Evolutionary conservation across 2,797 vertebrate species (phyloP).

Genomic region (Enteromius afrohamiltoni): DNA sequence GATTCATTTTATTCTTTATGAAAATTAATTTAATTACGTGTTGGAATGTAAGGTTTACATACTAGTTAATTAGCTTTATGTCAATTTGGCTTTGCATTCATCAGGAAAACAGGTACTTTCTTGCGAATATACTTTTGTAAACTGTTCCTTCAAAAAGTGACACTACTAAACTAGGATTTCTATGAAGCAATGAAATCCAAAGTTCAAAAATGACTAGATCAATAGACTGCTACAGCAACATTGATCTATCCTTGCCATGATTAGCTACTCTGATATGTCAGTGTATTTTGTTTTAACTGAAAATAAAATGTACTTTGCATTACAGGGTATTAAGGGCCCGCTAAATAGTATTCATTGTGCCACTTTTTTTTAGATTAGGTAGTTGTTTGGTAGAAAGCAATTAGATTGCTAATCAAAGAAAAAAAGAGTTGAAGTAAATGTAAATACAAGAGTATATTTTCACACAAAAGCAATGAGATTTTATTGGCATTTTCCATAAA

Average conservation of each 20-base stretch:
- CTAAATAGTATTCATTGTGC: not conserved
- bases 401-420: not conserved
- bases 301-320: not conserved
- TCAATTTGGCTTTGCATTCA: not conserved
- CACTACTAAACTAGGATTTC: not conserved
- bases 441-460: not conserved
- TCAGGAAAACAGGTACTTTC: not conserved
- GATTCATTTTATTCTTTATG: not conserved
- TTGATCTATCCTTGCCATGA: constrained; percentile 8
- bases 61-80: not conserved
- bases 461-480: constrained; percentile 9
- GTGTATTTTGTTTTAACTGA: not conserved
- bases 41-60: not conserved
- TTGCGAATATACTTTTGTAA: not conserved
- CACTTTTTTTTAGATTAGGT: not conserved
- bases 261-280: not conserved
- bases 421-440: too few species aligned
- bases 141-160: not conserved
- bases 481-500: constrained; percentile 25
- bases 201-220: constrained; percentile 17
- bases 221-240: not conserved
- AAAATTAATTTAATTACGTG: not conserved
- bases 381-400: not conserved
- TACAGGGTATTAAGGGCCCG: not conserved
- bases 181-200: constrained; percentile 15